Conservation (phyloP, 2,797 vertebrate genomes). For the Acrossocheilus fasciatus region DNA sequence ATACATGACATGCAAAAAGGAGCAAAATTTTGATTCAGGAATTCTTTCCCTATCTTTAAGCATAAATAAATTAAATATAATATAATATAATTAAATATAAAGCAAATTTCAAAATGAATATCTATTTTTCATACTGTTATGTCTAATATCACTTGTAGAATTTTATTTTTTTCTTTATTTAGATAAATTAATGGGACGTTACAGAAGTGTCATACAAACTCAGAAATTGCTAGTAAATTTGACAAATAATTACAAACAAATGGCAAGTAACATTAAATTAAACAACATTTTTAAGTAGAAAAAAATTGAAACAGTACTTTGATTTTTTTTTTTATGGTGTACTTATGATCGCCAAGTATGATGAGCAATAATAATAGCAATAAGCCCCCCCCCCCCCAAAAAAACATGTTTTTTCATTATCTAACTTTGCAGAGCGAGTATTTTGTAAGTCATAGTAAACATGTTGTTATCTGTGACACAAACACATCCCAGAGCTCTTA, state of each 20-base stretch:
- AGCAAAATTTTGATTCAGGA: neutral
- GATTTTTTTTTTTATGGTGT: no score
- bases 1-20: neutral
- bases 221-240: neutral
- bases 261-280: no score
- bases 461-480: neutral
- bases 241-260: neutral
- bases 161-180: neutral
- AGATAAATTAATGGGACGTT: neutral
- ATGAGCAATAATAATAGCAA: no score
- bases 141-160: neutral
- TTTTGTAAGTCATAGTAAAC: neutral
- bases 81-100: neutral
- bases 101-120: neutral
- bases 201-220: neutral
- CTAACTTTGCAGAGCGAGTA: neutral
- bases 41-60: neutral
- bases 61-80: neutral
- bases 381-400: no score
- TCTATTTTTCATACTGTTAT: neutral
- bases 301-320: no score
- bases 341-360: no score
- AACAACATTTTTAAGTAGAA: no score
- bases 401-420: neutral
- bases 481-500: slow-evolving; percentile 68